Evolutionary conservation across 1,140 invertebrate genomes (phyloP).

Genomic region (Cataglyphis hispanica): DNA sequence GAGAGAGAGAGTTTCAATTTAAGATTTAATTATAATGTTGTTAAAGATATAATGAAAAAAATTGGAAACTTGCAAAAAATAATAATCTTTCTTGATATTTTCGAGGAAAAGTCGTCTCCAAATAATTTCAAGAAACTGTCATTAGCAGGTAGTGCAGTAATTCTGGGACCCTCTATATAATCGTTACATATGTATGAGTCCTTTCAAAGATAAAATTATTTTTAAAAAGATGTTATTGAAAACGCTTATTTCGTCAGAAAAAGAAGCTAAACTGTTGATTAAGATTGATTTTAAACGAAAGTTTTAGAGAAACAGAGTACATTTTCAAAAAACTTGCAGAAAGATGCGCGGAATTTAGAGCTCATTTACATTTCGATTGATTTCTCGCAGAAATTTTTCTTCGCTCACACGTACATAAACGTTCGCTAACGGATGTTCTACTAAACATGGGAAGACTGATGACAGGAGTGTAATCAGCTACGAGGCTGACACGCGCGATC

Average conservation of each 20-base stretch:
- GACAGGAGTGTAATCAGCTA: constrained; percentile 62
- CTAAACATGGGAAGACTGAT: constrained; percentile 73
- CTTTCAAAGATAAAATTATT: background rate
- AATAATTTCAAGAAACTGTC: too few species aligned
- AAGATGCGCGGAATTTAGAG: constrained; percentile 28
- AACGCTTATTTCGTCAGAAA: background rate
- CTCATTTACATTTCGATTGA: constrained; percentile 59
- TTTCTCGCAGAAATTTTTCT: constrained; percentile 11
- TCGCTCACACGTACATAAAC: constrained; percentile 39
- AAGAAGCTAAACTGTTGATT: background rate
- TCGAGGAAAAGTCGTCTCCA: too few species aligned
- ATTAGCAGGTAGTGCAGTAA: too few species aligned
- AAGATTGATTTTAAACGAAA: constrained; percentile 11
- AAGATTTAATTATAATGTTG: too few species aligned
- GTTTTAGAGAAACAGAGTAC: constrained; percentile 23
- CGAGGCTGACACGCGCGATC: constrained; percentile 50
- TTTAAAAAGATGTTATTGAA: background rate
- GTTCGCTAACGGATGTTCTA: constrained; percentile 63
- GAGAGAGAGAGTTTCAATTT: too few species aligned
- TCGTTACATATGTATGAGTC: background rate
- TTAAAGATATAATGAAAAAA: too few species aligned
- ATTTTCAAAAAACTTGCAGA: constrained; percentile 17
- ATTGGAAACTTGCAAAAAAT: too few species aligned
- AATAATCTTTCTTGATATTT: too few species aligned
- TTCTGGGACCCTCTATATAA: too few species aligned